phyloP scores from a whole-genome alignment of 2,888 invertebrate species.

The Heteropelma amictum region DNA sequence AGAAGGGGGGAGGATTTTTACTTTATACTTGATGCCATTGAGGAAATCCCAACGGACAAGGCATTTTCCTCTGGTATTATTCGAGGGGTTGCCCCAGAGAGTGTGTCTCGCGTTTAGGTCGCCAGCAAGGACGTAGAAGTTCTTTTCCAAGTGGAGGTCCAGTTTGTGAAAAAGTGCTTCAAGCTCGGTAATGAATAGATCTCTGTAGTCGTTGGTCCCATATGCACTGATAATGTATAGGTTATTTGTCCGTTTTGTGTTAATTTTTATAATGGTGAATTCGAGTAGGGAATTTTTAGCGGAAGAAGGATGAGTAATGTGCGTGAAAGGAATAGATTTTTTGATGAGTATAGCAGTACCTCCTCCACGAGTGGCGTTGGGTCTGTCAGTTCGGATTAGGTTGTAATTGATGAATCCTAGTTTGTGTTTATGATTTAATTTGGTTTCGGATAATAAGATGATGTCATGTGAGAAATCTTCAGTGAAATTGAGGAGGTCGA shows the following conservation, averaged over 20 bases:
- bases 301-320: not conserved
- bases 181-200: slow-evolving; percentile 6
- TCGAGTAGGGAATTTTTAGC: not conserved
- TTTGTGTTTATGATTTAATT: slow-evolving; percentile 8
- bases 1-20: not conserved
- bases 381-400: slow-evolving; percentile 10
- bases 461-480: not conserved
- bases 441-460: not conserved
- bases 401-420: slow-evolving; percentile 2
- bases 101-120: not conserved
- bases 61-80: not conserved
- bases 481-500: not conserved
- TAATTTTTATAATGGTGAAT: slow-evolving; percentile 12
- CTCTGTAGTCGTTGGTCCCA: not conserved
- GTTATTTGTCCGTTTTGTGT: not conserved
- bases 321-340: not conserved
- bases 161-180: not conserved
- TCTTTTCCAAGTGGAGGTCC: not conserved
- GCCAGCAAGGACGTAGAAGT: slow-evolving; percentile 18
- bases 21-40: not conserved
- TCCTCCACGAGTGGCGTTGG: slow-evolving; percentile 9
- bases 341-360: slow-evolving; percentile 19
- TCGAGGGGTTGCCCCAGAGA: not conserved
- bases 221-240: slow-evolving; percentile 18
- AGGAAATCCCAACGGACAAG: not conserved